phyloP scores from a whole-genome alignment of 2,888 invertebrate species.

The Argyra leucocephala region DNA sequence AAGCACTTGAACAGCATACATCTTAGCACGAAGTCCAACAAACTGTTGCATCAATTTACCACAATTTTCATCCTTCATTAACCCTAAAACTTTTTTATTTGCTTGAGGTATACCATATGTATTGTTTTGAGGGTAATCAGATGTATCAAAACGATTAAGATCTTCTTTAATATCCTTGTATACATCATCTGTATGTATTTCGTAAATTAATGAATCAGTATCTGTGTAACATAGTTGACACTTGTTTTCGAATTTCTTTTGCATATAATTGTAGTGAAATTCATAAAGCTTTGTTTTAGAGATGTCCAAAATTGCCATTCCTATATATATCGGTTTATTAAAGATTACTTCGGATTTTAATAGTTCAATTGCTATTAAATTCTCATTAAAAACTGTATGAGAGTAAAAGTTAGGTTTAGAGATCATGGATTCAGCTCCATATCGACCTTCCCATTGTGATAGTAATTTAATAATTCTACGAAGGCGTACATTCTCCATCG shows the following conservation, averaged over 20 bases:
- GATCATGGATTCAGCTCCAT: constrained; percentile 28
- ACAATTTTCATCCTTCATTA: constrained; percentile 15
- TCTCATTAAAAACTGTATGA: constrained; percentile 30
- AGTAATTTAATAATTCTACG: constrained; percentile 37
- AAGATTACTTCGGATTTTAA: constrained; percentile 27
- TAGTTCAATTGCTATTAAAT: constrained; percentile 35
- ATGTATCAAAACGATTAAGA: constrained; percentile 30
- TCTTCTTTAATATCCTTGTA: constrained; percentile 16
- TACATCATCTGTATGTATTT: constrained; percentile 14
- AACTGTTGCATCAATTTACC: constrained; percentile 16
- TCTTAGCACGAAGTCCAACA: constrained; percentile 18
- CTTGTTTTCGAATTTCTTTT: constrained; percentile 18
- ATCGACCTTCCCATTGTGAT: constrained; percentile 31
- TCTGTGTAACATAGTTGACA: constrained; percentile 14
- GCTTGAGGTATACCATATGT: constrained; percentile 23
- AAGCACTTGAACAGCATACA: constrained; percentile 15
- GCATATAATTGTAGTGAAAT: constrained; percentile 34
- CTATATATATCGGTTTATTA: constrained; percentile 38
- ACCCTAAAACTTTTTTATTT: constrained; percentile 12
- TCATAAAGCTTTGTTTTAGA: constrained; percentile 35
- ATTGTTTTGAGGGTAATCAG: constrained; percentile 27
- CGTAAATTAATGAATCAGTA: constrained; percentile 16
- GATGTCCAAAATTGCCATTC: constrained; percentile 37
- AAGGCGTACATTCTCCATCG: constrained; percentile 20
- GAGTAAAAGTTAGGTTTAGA: constrained; percentile 32